Conservation (phyloP, 2,113 vertebrate genomes). For the Phyllostomus hastatus region DNA sequence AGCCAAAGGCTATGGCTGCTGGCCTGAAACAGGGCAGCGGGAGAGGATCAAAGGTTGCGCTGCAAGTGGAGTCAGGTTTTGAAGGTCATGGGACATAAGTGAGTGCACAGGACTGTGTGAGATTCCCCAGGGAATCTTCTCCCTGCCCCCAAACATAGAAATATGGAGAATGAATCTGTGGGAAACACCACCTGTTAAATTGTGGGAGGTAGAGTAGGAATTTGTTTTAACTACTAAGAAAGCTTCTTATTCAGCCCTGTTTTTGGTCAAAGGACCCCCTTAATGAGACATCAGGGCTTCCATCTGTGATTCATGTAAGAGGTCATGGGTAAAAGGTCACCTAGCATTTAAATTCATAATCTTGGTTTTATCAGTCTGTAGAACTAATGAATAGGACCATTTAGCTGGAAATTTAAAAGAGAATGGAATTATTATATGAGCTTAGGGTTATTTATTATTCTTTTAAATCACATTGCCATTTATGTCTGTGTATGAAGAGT, state of each 20-base stretch:
- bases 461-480: constrained; percentile 26
- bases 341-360: neutral
- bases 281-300: neutral
- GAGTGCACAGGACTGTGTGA: neutral
- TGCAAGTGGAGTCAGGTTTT: neutral
- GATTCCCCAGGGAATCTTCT: neutral
- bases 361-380: neutral
- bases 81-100: neutral
- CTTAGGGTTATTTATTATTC: constrained; percentile 6
- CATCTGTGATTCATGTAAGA: neutral
- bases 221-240: constrained; percentile 25
- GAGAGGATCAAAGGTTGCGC: neutral
- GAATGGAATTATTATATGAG: constrained; percentile 5
- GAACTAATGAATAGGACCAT: constrained; percentile 49
- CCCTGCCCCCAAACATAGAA: neutral
- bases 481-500: neutral
- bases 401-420: constrained; percentile 27
- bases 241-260: neutral
- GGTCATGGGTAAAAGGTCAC: constrained; percentile 12
- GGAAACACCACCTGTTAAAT: neutral
- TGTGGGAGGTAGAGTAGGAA: neutral
- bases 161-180: neutral
- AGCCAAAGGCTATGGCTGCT: neutral
- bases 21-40: neutral
- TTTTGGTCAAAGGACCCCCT: constrained; percentile 11